Evolutionary conservation across 92 coral and sea anemone species (phyloP).

Genomic region (Epizoanthus ramosus): DNA sequence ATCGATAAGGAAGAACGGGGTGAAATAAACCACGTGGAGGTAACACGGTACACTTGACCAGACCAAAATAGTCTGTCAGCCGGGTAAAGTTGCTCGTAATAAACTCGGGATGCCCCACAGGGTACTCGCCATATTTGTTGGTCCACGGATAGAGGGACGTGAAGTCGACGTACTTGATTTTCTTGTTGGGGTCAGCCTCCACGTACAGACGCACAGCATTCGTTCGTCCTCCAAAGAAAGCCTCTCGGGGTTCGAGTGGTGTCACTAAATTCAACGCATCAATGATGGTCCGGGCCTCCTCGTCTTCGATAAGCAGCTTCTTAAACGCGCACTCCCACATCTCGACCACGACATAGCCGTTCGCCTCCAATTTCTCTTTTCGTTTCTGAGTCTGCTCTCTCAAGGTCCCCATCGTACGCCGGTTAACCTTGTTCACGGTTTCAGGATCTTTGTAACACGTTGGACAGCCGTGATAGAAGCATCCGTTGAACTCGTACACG

Average conservation of each 20-base stretch:
- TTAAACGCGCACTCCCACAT: slow-evolving; percentile 18
- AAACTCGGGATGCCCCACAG: slow-evolving; percentile 30
- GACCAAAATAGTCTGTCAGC: not conserved
- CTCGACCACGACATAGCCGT: not conserved
- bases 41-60: slow-evolving; percentile 32
- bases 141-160: not conserved
- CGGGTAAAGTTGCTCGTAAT: not conserved
- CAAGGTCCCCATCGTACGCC: not conserved
- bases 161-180: slow-evolving; percentile 16
- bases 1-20: not conserved
- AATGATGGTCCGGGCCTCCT: not conserved
- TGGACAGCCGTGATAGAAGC: not conserved
- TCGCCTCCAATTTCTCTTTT: too few species aligned
- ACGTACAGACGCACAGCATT: slow-evolving; percentile 12
- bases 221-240: not conserved
- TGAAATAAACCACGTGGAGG: slow-evolving; percentile 21
- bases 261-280: not conserved
- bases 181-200: not conserved
- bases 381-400: not conserved
- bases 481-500: not conserved
- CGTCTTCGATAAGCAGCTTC: not conserved
- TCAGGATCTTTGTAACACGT: not conserved
- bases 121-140: not conserved
- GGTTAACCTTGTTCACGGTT: too few species aligned
- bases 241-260: not conserved